Evolutionary conservation across 2,888 invertebrate species (phyloP), one percentile per base, ranked within the genome.

Genomic region (Ellobium chinense): DNA sequence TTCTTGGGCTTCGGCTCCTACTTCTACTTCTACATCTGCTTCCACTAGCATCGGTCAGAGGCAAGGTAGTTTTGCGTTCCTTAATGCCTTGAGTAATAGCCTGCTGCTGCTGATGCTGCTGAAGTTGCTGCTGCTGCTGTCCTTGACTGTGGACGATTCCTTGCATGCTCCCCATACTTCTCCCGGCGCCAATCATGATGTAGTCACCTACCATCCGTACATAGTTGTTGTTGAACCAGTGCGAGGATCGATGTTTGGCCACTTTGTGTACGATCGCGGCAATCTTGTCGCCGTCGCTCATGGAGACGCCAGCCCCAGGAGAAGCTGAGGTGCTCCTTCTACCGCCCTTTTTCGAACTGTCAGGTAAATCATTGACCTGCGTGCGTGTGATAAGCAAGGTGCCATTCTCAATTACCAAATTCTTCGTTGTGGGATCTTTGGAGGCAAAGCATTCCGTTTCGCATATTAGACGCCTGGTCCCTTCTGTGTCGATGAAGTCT

Each of bases 391-490:
- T 14, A 27, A 3, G 24, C 5, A 56, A n/a, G 7, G 29, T 21
- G 0, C 60, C 39, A 31, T 77, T 77, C 27, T 68, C 69, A 1
- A 77, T 37, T 14, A 77, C 68, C 21, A 77, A 24, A 29, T 39
- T 37, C n/a, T 69, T 34, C 0, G 77, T 69, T 1, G 37, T 31
- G 0, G 68, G 68, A 14, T 77, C 69, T 34, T 77, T 68, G 12
- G 29, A 27, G 1, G 69, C 56, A 36, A 77, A 69, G 29, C 77
- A 77, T 31, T 77, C 77, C n/a, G 68, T 58, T 60, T 77, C 77
- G 39, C 77, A 77, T 39, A 77, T 60, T 1, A 77, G 60, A 27
- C 69, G 21, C 36, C 77, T 56, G 12, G 77, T 77, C 0, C 69
- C 77, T 9, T 58, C 60, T 1, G 68, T 68, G 24, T 58, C 27